Conservation (phyloP, 2,797 vertebrate species). For the Ctenosaura bakeri region DNA sequence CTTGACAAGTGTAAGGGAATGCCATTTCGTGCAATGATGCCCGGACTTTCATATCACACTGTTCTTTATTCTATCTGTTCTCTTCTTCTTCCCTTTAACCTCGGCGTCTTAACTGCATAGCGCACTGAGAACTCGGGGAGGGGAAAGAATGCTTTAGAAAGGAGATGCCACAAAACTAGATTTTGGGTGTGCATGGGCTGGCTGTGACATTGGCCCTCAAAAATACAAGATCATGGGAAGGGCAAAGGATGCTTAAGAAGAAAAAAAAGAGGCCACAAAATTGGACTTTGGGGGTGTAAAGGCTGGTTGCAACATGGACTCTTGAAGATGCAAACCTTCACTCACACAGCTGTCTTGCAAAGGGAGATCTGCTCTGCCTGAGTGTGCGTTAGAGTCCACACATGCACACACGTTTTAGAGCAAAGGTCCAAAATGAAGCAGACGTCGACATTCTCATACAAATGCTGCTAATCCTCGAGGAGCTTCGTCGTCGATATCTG, state of each 20-base stretch:
- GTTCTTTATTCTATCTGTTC: slow-evolving; percentile 58
- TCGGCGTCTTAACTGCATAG: slow-evolving; percentile 71
- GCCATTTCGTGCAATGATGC: slow-evolving; percentile 76
- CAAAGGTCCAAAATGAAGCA: neutral
- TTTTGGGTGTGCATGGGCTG: neutral
- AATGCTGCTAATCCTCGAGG: neutral
- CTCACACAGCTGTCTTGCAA: neutral
- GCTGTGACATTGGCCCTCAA: neutral
- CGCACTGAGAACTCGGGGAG: neutral
- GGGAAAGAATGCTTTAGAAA: neutral
- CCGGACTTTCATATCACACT: slow-evolving; percentile 77
- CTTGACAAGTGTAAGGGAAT: slow-evolving; percentile 83
- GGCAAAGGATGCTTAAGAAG: too few relatives aligned
- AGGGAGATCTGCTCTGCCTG: neutral
- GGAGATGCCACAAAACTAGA: neutral
- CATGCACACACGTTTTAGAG: neutral
- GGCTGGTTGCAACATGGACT: neutral
- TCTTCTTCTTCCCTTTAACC: slow-evolving; percentile 72
- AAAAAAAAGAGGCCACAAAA: neutral
- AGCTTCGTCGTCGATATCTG: too few relatives aligned
- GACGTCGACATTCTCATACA: neutral
- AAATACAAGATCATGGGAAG: too few relatives aligned
- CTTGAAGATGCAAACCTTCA: too few relatives aligned
- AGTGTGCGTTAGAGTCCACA: neutral
- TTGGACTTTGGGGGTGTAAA: neutral